phyloP scores from a whole-genome alignment of 2,888 invertebrate genomes.

The Eurois occulta region DNA sequence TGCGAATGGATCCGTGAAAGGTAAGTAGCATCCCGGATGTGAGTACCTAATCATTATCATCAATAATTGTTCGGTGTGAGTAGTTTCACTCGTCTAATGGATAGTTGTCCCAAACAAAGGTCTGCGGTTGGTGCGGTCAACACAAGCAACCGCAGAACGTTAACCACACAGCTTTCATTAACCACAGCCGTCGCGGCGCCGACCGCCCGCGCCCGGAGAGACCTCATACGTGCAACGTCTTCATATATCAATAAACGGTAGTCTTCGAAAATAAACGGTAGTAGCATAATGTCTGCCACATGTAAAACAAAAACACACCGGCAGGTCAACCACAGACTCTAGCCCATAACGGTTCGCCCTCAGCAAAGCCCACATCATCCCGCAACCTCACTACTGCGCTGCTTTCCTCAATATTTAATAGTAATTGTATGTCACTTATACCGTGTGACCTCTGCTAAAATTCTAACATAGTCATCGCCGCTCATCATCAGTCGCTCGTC shows the following conservation, averaged over 20 bases:
- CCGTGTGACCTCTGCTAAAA: not conserved
- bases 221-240: not conserved
- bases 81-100: slow-evolving; percentile 21
- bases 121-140: slow-evolving; percentile 27
- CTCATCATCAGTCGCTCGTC: not conserved
- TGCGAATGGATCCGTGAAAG: slow-evolving; percentile 20
- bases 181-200: not conserved
- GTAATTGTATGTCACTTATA: slow-evolving; percentile 9
- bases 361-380: too few species aligned
- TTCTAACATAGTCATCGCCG: too few species aligned
- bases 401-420: slow-evolving; percentile 19
- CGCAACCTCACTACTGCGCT: slow-evolving; percentile 10
- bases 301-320: not conserved
- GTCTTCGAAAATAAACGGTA: not conserved
- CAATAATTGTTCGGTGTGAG: not conserved
- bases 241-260: not conserved
- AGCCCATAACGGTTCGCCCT: not conserved
- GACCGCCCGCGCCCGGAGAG: not conserved
- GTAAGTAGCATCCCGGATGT: slow-evolving; percentile 33
- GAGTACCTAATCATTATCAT: not conserved
- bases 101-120: not conserved
- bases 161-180: slow-evolving; percentile 16
- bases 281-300: not conserved
- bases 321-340: not conserved
- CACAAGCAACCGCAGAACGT: slow-evolving; percentile 26